phyloP scores from a whole-genome alignment of 1,140 invertebrate genomes.

The Polypedilum pembai region DNA sequence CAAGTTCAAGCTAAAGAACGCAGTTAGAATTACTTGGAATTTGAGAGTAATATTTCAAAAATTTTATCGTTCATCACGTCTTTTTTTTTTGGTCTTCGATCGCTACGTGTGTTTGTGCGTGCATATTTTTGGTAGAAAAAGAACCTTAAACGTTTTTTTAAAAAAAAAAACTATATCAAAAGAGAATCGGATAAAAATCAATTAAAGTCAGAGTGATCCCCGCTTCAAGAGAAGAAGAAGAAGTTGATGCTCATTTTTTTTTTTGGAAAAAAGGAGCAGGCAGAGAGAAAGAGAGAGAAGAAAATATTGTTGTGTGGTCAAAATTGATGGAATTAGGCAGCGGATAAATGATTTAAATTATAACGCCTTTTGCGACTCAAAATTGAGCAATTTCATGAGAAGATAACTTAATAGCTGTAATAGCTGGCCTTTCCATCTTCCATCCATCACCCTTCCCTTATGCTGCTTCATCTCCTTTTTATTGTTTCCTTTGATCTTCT shows the following conservation, averaged over 20 bases:
- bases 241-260: not conserved
- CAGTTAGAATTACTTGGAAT: slow-evolving; percentile 12
- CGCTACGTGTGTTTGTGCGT: not conserved
- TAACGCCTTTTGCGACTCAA: slow-evolving; percentile 26
- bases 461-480: not conserved
- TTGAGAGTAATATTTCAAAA: not conserved
- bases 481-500: not conserved
- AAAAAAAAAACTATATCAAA: not conserved
- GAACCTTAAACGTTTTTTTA: not conserved
- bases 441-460: not conserved
- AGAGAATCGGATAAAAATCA: slow-evolving; percentile 27
- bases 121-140: not conserved
- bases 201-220: slow-evolving; percentile 24
- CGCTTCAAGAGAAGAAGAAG: not conserved
- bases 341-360: slow-evolving; percentile 28
- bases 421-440: slow-evolving; percentile 15
- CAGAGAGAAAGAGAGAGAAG: not conserved
- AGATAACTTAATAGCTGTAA: slow-evolving; percentile 27
- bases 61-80: slow-evolving; percentile 11
- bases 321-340: slow-evolving; percentile 26
- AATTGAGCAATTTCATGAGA: slow-evolving; percentile 25
- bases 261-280: not conserved
- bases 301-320: slow-evolving; percentile 21
- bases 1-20: slow-evolving; percentile 11
- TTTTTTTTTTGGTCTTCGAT: not conserved